These are phyloP conservation scores for Celastrina argiolus DNA, from an alignment of 2,888 invertebrate genomes.

Conservation along the genomic window DNA sequence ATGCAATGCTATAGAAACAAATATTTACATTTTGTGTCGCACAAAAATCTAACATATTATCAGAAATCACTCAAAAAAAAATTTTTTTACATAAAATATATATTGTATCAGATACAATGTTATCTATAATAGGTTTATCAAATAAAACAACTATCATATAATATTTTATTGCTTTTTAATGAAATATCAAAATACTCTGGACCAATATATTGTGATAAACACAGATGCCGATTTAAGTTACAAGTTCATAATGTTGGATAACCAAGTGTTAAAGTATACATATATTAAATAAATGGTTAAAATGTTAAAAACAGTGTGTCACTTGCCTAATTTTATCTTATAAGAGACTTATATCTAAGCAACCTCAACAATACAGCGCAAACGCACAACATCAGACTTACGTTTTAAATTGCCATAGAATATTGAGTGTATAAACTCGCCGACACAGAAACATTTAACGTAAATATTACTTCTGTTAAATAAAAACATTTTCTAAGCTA, in stretches of 20 bases:
- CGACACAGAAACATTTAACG: slow-evolving; percentile 42
- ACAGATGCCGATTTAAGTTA: slow-evolving; percentile 49
- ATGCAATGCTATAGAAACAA: too few species aligned
- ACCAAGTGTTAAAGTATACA: slow-evolving; percentile 10
- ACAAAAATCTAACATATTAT: too few species aligned
- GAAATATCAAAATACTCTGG: slow-evolving; percentile 62
- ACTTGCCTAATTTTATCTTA: slow-evolving; percentile 21
- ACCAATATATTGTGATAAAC: slow-evolving; percentile 41
- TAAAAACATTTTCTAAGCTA: slow-evolving; percentile 45
- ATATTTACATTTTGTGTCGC: too few species aligned
- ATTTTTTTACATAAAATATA: too few species aligned
- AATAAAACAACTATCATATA: slow-evolving; percentile 36
- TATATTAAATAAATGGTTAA: slow-evolving; percentile 16
- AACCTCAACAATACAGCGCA: slow-evolving; percentile 49
- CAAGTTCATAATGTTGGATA: slow-evolving; percentile 27
- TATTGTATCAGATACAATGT: not conserved
- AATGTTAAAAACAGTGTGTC: slow-evolving; percentile 19
- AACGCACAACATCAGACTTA: slow-evolving; percentile 67
- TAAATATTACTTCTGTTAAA: slow-evolving; percentile 58
- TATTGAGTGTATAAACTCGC: slow-evolving; percentile 37
- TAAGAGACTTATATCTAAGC: slow-evolving; percentile 46
- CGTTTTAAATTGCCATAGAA: slow-evolving; percentile 42
- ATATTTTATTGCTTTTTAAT: slow-evolving; percentile 54
- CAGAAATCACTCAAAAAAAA: too few species aligned
- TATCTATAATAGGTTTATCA: not conserved